These are phyloP conservation scores for Brachyrhaphis roseni DNA, from an alignment of 2,797 vertebrate species.

Conservation along the genomic window DNA sequence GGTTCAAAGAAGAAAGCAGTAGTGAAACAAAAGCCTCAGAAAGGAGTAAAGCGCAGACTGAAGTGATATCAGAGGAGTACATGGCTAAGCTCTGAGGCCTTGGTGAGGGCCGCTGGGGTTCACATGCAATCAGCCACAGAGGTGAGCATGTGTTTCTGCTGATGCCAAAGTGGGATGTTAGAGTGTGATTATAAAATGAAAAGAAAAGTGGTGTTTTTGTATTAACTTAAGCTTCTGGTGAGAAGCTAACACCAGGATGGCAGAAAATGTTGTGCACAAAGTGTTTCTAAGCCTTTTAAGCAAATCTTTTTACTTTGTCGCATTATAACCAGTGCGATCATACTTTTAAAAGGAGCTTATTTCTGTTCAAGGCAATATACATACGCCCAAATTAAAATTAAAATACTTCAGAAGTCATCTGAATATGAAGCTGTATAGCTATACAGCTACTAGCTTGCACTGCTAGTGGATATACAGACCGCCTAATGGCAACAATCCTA, in stretches of 20 bases:
- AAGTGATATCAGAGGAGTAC: constrained; percentile 40
- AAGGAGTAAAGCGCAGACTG: constrained; percentile 35
- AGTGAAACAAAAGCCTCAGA: constrained; percentile 46
- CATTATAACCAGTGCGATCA: not conserved
- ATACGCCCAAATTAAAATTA: not conserved
- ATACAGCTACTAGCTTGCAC: too few species aligned
- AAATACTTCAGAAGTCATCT: not conserved
- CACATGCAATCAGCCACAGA: not conserved
- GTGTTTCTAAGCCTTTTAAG: not conserved
- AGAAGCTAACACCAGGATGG: not conserved
- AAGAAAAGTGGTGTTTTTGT: not conserved
- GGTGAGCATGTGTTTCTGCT: constrained; percentile 25
- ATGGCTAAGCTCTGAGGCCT: constrained; percentile 42
- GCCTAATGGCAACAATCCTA: not conserved
- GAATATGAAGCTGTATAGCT: not conserved
- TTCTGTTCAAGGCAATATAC: not conserved
- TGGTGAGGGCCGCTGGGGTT: constrained; percentile 28
- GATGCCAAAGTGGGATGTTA: not conserved
- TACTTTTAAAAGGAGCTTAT: not conserved
- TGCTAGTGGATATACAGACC: too few species aligned
- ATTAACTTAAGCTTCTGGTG: constrained; percentile 9
- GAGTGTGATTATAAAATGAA: not conserved
- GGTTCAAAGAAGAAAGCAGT: constrained; percentile 44
- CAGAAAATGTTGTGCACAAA: not conserved
- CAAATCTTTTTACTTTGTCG: not conserved